A percentile compares a stretch with the other conserved stretches of the same genome.
Conservation (phyloP, 2,888 invertebrate genomes). For the Thumatha senex region DNA sequence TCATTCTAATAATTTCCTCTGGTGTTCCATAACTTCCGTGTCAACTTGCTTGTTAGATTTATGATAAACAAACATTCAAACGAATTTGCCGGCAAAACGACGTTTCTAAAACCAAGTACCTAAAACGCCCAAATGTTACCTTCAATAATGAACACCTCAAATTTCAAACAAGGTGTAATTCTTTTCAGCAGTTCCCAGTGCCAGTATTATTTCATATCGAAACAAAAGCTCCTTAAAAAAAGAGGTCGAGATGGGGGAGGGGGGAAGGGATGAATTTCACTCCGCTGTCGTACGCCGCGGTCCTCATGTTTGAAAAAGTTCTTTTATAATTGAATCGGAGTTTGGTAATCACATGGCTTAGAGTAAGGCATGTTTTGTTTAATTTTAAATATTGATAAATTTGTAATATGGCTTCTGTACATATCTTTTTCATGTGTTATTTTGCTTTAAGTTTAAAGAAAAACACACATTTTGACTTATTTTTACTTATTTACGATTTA, state of each 20-base stretch:
- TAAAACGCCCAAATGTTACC: background rate
- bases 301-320: conserved; percentile 54
- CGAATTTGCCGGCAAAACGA: too few relatives aligned
- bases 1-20: too few relatives aligned
- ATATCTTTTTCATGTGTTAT: background rate
- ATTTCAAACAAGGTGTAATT: conserved; percentile 31
- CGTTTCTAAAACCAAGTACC: background rate
- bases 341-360: conserved; percentile 5
- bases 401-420: background rate
- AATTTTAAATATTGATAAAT: background rate
- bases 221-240: conserved; percentile 70
- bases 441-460: too few relatives aligned
- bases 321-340: conserved; percentile 60
- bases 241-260: conserved; percentile 64
- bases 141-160: conserved; percentile 29
- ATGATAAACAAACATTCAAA: too few relatives aligned
- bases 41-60: too few relatives aligned
- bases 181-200: conserved; percentile 43
- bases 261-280: conserved; percentile 51
- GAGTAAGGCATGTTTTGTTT: background rate
- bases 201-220: conserved; percentile 75
- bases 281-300: conserved; percentile 38
- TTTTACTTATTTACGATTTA: background rate
- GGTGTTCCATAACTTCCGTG: too few relatives aligned
- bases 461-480: background rate